Conservation (phyloP, 2,113 vertebrate genomes). For the Rhinoderma darwinii region DNA sequence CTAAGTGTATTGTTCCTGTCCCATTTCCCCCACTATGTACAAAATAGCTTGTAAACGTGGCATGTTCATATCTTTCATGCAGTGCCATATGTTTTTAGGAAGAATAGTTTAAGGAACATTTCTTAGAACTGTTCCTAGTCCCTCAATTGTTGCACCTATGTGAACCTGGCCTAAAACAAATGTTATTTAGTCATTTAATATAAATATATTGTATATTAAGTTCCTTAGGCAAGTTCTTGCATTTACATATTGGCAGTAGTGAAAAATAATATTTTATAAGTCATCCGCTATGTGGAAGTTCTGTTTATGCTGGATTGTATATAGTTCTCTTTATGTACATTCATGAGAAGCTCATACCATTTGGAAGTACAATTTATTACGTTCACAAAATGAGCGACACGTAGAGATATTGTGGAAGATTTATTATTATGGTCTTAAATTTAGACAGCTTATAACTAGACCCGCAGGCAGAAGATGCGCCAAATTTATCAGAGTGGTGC, state of each 20-base stretch:
- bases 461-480: no score
- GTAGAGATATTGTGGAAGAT: no score
- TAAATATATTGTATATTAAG: neutral
- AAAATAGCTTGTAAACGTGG: neutral
- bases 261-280: neutral
- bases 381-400: no score
- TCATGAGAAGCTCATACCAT: neutral
- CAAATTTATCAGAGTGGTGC: no score
- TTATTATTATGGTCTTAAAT: no score
- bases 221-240: neutral
- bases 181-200: neutral
- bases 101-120: neutral
- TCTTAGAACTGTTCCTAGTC: neutral
- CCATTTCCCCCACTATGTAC: neutral
- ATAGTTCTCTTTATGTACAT: neutral
- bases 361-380: no score
- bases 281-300: neutral
- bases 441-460: no score
- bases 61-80: neutral
- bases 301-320: neutral
- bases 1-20: neutral
- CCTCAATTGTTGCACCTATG: neutral
- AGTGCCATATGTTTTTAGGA: neutral
- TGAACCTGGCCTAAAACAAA: constrained; percentile 6
- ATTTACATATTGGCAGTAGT: neutral